Evolutionary conservation across 2,888 invertebrate genomes (phyloP), one percentile per base, ranked within the genome.

Genomic region (Elegia similella): DNA sequence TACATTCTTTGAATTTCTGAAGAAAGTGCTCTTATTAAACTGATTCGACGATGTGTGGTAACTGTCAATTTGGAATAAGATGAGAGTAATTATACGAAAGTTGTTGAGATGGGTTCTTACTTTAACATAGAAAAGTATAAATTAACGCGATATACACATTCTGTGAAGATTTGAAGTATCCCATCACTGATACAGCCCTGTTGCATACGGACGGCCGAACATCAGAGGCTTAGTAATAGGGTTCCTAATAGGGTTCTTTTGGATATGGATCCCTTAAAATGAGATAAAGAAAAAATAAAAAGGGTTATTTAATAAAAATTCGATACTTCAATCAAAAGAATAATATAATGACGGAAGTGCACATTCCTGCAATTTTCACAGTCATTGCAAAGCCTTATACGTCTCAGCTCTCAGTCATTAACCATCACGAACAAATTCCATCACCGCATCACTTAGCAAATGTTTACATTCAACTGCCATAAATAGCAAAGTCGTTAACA

Each of bases 1-100:
- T 73, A 77, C 77, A 80, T 86, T 85, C 84, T 81, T 83, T 75
- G 2, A 23, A 23, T 3, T 23, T 23, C 23, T 76, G 79, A 84
- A 46, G 46, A 46, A 23, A 29, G 46, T 17, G 10, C 17, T 23
- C 3, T 46, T 17, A 46, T 46, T 23, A 6, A n/a, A 12, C 46
- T 38, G 38, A 6, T 38, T 2, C 38, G 5, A 12, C 10, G 38
- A 2, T 12, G n/a, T 38, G 1, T 1, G 38, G 12, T 38, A 38
- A 38, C 38, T 38, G n/a, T 38, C n/a, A 38, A 38, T 38, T 34
- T 6, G n/a, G 12, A 34, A 38, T 38, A 12, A 38, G 12, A 12
- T 38, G 12, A 38, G 5, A 38, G n/a, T 38, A 5, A 23, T 23
- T 1, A 8, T 6, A 38, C 12, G 12, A 34, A 34, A 34, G 0